phyloP scores from a whole-genome alignment of 2,888 invertebrate genomes.

The Oegoconia quadripuncta region DNA sequence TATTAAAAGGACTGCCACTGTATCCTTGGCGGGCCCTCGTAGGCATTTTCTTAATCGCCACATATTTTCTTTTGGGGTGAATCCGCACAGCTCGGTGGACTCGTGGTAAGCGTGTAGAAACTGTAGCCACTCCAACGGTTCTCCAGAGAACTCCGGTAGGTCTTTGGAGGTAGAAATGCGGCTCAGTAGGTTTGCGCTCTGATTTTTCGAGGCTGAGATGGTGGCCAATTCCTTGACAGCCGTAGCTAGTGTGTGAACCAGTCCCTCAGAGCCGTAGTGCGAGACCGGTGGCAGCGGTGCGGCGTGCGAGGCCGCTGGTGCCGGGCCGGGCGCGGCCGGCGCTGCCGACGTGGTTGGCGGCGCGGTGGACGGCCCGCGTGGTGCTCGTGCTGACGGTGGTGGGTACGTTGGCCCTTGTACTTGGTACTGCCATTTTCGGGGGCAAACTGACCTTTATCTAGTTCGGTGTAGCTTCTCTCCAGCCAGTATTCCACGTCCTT shows the following conservation, averaged over 20 bases:
- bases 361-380: neutral
- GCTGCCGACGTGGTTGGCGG: neutral
- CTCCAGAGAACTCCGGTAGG: constrained; percentile 19
- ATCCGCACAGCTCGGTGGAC: constrained; percentile 21
- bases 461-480: neutral
- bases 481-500: neutral
- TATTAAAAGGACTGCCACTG: constrained; percentile 2
- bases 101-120: constrained; percentile 25
- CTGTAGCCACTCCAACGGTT: constrained; percentile 26
- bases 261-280: too few species aligned
- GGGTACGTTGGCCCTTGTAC: neutral
- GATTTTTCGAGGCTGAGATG: neutral
- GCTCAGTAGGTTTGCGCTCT: constrained; percentile 13
- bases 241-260: neutral
- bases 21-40: constrained; percentile 18
- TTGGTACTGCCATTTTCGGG: too few species aligned
- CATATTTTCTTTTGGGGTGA: constrained; percentile 23
- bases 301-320: too few species aligned
- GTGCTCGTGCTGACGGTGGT: neutral
- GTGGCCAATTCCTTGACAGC: neutral
- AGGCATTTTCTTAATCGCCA: constrained; percentile 26
- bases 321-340: neutral
- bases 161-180: constrained; percentile 21
- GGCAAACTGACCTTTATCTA: too few species aligned
- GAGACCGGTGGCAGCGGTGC: too few species aligned